A percentile compares a stretch with the other conserved stretches of the same genome.
Conservation (phyloP, 1,140 invertebrate species). For the Tetramorium parvispinum region DNA sequence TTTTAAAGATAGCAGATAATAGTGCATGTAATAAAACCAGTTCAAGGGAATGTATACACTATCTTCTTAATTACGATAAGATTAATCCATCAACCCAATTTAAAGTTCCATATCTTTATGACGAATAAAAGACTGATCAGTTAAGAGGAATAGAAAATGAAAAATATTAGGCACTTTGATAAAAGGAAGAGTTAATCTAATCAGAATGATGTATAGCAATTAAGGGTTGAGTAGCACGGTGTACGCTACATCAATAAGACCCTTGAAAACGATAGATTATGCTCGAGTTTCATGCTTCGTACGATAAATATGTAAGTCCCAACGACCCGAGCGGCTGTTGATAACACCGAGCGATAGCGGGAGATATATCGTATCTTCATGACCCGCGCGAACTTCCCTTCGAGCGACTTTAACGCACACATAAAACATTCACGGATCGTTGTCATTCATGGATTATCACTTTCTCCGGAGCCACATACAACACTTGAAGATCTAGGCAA, state of each 20-base stretch:
- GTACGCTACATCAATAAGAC: not conserved
- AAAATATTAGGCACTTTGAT: constrained; percentile 1
- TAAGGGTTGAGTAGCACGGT: constrained; percentile 10
- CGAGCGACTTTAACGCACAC: not conserved
- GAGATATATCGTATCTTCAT: constrained; percentile 19
- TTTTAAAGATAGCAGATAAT: not conserved
- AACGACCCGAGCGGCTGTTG: constrained; percentile 35
- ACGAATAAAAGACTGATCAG: not conserved
- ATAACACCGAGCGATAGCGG: constrained; percentile 53
- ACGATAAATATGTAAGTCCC: constrained; percentile 40
- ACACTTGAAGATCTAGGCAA: not conserved
- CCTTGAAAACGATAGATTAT: not conserved
- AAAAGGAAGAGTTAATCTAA: constrained; percentile 50
- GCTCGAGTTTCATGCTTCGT: not conserved
- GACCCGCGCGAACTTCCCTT: constrained; percentile 48
- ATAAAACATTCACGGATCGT: not conserved
- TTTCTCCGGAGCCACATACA: constrained; percentile 7
- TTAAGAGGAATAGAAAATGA: not conserved
- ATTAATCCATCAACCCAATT: not conserved
- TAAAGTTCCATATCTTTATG: not conserved
- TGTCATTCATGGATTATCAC: constrained; percentile 47
- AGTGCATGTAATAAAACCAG: not conserved
- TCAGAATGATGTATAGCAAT: constrained; percentile 4
- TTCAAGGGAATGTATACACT: not conserved
- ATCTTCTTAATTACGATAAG: constrained; percentile 21